Conservation (phyloP, 2,113 vertebrate species). For the Phycodurus eques region DNA sequence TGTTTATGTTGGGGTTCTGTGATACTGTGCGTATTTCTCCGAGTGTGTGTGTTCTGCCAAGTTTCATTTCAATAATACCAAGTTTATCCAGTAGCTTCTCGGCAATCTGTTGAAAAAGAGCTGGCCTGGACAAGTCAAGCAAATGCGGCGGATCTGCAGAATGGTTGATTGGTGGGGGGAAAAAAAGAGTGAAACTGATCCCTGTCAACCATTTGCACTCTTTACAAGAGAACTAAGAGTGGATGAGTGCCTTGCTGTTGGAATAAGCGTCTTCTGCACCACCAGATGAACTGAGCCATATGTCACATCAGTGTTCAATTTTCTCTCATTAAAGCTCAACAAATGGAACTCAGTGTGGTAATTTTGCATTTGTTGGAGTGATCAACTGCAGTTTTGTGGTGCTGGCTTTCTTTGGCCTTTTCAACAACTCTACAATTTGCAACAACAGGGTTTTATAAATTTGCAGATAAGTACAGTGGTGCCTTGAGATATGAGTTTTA, state of each 20-base stretch:
- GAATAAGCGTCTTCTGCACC: slow-evolving; percentile 21
- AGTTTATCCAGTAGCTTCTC: slow-evolving; percentile 65
- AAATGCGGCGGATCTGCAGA: slow-evolving; percentile 47
- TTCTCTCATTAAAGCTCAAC: slow-evolving; percentile 16
- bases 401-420: background rate
- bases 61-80: slow-evolving; percentile 63
- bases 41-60: slow-evolving; percentile 39
- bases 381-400: background rate
- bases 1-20: slow-evolving; percentile 16
- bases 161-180: slow-evolving; percentile 28
- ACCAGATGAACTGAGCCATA: slow-evolving; percentile 18
- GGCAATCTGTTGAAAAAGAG: slow-evolving; percentile 65
- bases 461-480: too few relatives aligned
- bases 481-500: too few relatives aligned
- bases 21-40: slow-evolving; percentile 5
- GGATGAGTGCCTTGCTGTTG: slow-evolving; percentile 5
- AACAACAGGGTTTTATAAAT: background rate
- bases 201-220: slow-evolving; percentile 49
- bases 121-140: slow-evolving; percentile 50
- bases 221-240: slow-evolving; percentile 22
- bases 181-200: slow-evolving; percentile 46
- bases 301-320: slow-evolving; percentile 20
- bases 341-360: slow-evolving; percentile 12
- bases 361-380: slow-evolving; percentile 4
- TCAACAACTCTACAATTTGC: slow-evolving; percentile 14